Conservation (phyloP, 2,113 vertebrate species). For the Ciconia boyciana region DNA sequence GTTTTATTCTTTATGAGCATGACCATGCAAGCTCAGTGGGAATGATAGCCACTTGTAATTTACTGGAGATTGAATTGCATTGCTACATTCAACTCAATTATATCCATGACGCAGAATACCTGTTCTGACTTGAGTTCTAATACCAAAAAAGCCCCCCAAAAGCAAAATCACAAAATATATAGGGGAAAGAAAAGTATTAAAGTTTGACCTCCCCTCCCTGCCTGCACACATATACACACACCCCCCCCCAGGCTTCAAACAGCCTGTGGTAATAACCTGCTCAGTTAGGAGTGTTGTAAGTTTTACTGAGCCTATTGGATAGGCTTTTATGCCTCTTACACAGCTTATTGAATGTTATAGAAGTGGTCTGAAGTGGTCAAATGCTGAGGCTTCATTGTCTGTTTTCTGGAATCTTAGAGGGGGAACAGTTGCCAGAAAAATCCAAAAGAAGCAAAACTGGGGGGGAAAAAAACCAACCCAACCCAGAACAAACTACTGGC, state of each 20-base stretch:
- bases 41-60: background rate
- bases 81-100: background rate
- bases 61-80: background rate
- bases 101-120: background rate
- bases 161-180: background rate
- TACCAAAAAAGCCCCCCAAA: accelerated
- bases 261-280: background rate
- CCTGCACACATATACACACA: accelerated
- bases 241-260: background rate
- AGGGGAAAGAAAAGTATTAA: background rate
- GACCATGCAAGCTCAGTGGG: background rate
- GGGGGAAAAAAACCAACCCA: background rate
- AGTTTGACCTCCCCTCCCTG: background rate
- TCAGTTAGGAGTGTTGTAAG: background rate
- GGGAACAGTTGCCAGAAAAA: background rate
- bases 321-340: background rate
- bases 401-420: background rate
- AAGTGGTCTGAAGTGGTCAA: background rate
- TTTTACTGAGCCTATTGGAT: background rate
- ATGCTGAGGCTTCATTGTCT: background rate
- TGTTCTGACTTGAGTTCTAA: background rate
- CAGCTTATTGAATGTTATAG: background rate
- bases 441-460: background rate
- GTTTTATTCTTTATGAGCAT: background rate
- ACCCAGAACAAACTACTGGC: background rate